phyloP scores from a whole-genome alignment of 2,888 invertebrate species.

The Noctua comes region DNA sequence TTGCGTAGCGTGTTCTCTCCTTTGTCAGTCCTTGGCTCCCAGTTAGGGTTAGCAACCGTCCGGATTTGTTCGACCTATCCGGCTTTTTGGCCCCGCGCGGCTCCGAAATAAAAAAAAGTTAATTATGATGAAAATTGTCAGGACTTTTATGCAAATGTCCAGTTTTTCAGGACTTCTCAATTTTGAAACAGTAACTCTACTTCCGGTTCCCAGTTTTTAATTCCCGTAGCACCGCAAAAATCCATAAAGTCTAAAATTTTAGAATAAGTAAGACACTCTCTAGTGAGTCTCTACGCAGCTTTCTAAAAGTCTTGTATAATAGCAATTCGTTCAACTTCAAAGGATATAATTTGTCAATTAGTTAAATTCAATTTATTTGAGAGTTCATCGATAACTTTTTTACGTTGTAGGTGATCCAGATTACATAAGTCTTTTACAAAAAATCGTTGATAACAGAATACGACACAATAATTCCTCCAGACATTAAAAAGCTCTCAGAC shows the following conservation, averaged over 20 bases:
- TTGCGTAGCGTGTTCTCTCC: constrained; percentile 10
- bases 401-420: constrained; percentile 7
- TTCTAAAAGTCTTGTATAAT: constrained; percentile 60
- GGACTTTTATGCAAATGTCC: neutral
- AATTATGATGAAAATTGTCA: neutral
- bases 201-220: neutral
- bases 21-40: constrained; percentile 19
- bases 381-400: constrained; percentile 14
- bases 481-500: constrained; percentile 8
- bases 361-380: constrained; percentile 15
- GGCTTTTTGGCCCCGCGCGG: neutral
- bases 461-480: neutral
- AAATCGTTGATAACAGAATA: neutral
- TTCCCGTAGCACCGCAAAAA: constrained; percentile 8
- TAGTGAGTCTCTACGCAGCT: constrained; percentile 25
- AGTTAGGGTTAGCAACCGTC: neutral
- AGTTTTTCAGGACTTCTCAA: neutral
- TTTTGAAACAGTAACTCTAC: neutral
- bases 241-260: constrained; percentile 10
- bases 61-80: neutral
- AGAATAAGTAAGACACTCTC: constrained; percentile 8
- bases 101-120: neutral
- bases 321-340: constrained; percentile 41
- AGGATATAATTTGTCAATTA: constrained; percentile 20
- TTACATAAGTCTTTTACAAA: constrained; percentile 10